These are phyloP conservation scores for Aproaerema taeniolella DNA, from an alignment of 2,888 invertebrate species.

Conservation along the genomic window DNA sequence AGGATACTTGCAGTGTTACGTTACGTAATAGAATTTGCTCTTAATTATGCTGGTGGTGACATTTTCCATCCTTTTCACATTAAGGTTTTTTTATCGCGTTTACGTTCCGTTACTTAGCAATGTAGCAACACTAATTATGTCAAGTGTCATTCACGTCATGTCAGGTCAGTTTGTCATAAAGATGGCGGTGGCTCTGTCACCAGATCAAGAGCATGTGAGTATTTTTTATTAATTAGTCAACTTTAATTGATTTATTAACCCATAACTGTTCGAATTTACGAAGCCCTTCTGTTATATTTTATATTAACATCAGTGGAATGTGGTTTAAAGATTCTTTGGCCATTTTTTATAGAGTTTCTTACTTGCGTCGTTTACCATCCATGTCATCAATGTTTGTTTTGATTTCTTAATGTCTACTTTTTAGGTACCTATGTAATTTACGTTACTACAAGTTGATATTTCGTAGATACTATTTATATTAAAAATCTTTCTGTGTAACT, in stretches of 20 bases:
- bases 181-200: conserved; percentile 85
- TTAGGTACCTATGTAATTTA: not conserved
- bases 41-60: too few relatives aligned
- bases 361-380: conserved; percentile 58
- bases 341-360: conserved; percentile 29
- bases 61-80: too few relatives aligned
- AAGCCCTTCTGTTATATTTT: too few relatives aligned
- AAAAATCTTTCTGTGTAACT: too few relatives aligned
- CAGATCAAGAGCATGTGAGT: conserved; percentile 88
- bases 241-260: conserved; percentile 9
- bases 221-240: conserved; percentile 25
- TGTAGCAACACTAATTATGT: not conserved
- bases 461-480: too few relatives aligned
- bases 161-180: conserved; percentile 38
- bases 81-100: too few relatives aligned
- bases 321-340: too few relatives aligned
- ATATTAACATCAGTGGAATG: too few relatives aligned
- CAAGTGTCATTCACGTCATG: not conserved
- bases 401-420: conserved; percentile 39
- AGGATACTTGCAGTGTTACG: too few relatives aligned
- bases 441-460: too few relatives aligned
- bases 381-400: conserved; percentile 76
- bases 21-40: too few relatives aligned
- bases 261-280: not conserved
- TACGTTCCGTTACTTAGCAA: too few relatives aligned